These are phyloP conservation scores for Metaphire vulgaris DNA, from an alignment of 1,140 invertebrate genomes.

Conservation along the genomic window DNA sequence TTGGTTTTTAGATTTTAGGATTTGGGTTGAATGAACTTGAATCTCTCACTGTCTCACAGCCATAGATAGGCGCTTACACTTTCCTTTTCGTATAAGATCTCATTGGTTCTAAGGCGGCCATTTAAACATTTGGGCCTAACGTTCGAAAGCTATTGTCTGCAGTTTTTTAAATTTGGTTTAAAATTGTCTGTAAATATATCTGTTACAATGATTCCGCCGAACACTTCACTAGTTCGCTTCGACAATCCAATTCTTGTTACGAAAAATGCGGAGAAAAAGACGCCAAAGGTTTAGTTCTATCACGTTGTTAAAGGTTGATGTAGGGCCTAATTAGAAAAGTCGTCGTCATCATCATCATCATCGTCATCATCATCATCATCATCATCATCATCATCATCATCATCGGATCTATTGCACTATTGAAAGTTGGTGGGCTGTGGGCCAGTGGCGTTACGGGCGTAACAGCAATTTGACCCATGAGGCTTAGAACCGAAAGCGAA, in stretches of 20 bases:
- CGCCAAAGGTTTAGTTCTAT: not conserved
- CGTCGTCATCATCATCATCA: not conserved
- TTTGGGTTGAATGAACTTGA: too few species aligned
- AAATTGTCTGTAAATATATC: not conserved
- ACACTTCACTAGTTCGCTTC: constrained; percentile 12
- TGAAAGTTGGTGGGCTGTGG: too few species aligned
- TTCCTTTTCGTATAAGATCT: not conserved
- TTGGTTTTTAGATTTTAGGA: too few species aligned
- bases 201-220: constrained; percentile 22
- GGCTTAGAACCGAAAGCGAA: too few species aligned
- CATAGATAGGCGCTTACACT: not conserved
- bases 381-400: too few species aligned
- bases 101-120: not conserved
- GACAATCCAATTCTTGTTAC: constrained; percentile 17
- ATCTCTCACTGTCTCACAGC: too few species aligned
- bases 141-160: not conserved
- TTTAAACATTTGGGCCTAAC: not conserved
- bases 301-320: constrained; percentile 1
- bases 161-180: not conserved
- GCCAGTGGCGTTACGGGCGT: too few species aligned
- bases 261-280: constrained; percentile 60
- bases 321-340: too few species aligned
- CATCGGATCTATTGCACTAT: too few species aligned
- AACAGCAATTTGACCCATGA: too few species aligned
- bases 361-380: too few species aligned